phyloP scores from a whole-genome alignment of 2,113 vertebrate genomes.

The Cervus canadensis region DNA sequence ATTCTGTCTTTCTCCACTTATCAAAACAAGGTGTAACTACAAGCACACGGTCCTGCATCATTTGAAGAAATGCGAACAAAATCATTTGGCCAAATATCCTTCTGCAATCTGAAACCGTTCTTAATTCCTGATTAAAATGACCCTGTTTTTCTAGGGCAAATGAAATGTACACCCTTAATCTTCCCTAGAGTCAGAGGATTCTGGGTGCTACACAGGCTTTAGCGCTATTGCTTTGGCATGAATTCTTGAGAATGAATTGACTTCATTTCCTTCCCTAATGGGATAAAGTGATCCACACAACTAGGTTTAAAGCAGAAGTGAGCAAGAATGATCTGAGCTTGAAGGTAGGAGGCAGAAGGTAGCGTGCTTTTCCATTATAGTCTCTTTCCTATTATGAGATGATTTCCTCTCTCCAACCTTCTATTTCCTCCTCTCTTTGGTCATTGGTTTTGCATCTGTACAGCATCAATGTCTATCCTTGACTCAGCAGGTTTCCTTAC shows the following conservation, averaged over 20 bases:
- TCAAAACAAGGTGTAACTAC: not conserved
- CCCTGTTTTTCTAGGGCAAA: not conserved
- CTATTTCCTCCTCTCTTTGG: not conserved
- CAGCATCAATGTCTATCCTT: not conserved
- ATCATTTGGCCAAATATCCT: not conserved
- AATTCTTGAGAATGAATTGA: not conserved
- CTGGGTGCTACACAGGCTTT: not conserved
- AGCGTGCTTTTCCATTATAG: accelerated
- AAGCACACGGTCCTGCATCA: not conserved
- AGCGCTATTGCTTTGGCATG: not conserved
- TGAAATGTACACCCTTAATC: not conserved
- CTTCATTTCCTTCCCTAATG: not conserved
- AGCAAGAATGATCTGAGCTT: not conserved
- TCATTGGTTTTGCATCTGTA: conserved; percentile 18
- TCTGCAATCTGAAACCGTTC: not conserved
- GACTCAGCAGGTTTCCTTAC: not conserved
- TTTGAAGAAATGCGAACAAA: not conserved
- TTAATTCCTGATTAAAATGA: not conserved
- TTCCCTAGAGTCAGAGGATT: not conserved
- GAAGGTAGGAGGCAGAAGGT: not conserved
- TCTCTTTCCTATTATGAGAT: not conserved
- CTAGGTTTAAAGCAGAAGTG: not conserved
- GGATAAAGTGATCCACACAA: not conserved
- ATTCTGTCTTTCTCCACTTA: not conserved
- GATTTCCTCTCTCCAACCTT: not conserved